A percentile compares a stretch with the other conserved stretches of the same genome.
Conservation (phyloP, 2,888 invertebrate species). For the Stenoptilia bipunctidactyla region DNA sequence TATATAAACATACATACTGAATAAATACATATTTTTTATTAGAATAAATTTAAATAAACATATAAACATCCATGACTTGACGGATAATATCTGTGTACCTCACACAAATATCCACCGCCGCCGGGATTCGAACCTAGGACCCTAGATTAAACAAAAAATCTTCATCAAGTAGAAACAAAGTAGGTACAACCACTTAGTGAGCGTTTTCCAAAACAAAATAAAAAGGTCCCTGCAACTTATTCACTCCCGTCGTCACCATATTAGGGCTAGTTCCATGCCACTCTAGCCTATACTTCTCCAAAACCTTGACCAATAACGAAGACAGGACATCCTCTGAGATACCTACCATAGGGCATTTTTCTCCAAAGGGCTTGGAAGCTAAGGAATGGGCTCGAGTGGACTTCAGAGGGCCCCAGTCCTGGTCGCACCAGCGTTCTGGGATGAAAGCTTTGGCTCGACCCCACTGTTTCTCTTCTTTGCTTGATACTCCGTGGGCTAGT, state of each 20-base stretch:
- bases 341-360: constrained; percentile 44
- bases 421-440: constrained; percentile 52
- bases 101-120: too few relatives aligned
- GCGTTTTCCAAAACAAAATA: constrained; percentile 58
- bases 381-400: constrained; percentile 43
- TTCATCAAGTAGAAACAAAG: too few relatives aligned
- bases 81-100: too few relatives aligned
- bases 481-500: constrained; percentile 49
- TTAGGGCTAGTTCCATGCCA: constrained; percentile 53
- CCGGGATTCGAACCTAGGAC: too few relatives aligned
- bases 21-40: too few relatives aligned
- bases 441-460: constrained; percentile 49
- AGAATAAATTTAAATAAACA: too few relatives aligned
- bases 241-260: constrained; percentile 39
- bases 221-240: constrained; percentile 47
- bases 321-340: constrained; percentile 40
- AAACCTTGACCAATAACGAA: constrained; percentile 32
- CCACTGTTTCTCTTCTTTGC: constrained; percentile 50
- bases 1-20: too few relatives aligned
- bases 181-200: too few relatives aligned
- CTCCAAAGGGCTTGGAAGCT: constrained; percentile 48
- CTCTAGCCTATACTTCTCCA: constrained; percentile 52
- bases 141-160: too few relatives aligned
- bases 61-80: too few relatives aligned
- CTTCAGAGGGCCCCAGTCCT: constrained; percentile 41